These are phyloP conservation scores for Hypselothyrea guttata DNA, from an alignment of 2,888 invertebrate species.

Conservation along the genomic window DNA sequence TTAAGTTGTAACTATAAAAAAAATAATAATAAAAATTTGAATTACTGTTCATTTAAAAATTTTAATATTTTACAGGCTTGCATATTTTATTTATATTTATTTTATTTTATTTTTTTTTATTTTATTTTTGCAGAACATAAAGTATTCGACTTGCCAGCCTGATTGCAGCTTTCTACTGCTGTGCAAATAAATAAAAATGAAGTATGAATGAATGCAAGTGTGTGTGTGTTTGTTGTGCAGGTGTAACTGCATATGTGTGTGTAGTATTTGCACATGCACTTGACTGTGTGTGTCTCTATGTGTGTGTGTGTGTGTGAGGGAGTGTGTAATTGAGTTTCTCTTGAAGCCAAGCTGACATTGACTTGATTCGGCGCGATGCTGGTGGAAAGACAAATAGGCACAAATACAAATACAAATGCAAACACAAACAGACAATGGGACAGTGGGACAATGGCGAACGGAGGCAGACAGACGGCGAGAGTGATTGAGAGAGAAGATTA, in stretches of 20 bases:
- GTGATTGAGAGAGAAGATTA: not conserved
- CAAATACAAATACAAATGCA: no score
- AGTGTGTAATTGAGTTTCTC: conserved; percentile 69
- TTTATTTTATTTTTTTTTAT: not conserved
- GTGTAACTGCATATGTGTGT: not conserved
- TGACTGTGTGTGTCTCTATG: conserved; percentile 15
- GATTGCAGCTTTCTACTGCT: conserved; percentile 17
- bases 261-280: conserved; percentile 17
- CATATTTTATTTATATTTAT: not conserved
- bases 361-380: conserved; percentile 58
- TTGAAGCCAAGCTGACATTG: conserved; percentile 62
- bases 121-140: conserved; percentile 23
- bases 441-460: conserved; percentile 19
- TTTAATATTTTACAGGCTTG: not conserved
- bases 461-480: conserved; percentile 6
- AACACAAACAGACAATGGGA: conserved; percentile 15
- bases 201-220: conserved; percentile 28
- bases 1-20: conserved; percentile 11
- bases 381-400: conserved; percentile 58
- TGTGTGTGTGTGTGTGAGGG: conserved; percentile 23
- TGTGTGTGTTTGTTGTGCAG: conserved; percentile 11
- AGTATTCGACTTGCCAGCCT: not conserved
- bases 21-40: not conserved
- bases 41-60: no score
- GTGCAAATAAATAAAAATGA: conserved; percentile 70